phyloP scores from a whole-genome alignment of 2,797 vertebrate genomes.

The Oophaga sylvatica region DNA sequence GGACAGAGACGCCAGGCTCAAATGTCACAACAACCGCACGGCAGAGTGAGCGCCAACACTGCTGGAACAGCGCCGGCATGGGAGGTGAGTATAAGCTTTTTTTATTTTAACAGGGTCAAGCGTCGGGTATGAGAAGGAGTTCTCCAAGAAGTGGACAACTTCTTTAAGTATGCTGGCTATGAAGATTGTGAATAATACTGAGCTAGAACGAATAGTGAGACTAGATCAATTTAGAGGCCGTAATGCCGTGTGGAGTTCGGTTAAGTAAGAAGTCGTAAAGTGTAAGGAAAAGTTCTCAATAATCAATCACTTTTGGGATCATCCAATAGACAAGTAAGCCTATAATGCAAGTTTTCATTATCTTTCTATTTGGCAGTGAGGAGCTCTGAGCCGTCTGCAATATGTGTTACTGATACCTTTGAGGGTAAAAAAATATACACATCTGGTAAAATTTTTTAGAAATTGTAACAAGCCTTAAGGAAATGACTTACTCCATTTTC shows the following conservation, averaged over 20 bases:
- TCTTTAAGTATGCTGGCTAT: background rate
- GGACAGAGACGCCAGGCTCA: too few species aligned
- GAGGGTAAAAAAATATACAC: conserved; percentile 24
- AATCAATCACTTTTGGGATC: conserved; percentile 46
- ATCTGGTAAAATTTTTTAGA: conserved; percentile 48
- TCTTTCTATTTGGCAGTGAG: conserved; percentile 17
- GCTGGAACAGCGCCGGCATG: too few species aligned
- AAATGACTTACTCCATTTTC: conserved; percentile 15
- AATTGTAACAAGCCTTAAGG: conserved; percentile 27
- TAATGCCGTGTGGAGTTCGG: background rate
- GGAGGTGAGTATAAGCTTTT: too few species aligned
- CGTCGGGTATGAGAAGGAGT: too few species aligned
- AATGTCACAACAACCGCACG: too few species aligned
- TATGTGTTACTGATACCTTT: conserved; percentile 35
- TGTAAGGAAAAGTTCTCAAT: background rate
- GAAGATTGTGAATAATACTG: background rate
- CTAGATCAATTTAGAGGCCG: background rate
- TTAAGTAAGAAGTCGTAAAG: conserved; percentile 34
- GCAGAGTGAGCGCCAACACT: too few species aligned
- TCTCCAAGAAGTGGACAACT: too few species aligned
- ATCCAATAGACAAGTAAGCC: conserved; percentile 31
- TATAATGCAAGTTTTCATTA: conserved; percentile 5
- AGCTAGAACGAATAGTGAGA: background rate
- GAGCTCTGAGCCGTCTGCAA: conserved; percentile 4
- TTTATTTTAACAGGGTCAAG: too few species aligned